A percentile compares a stretch with the other conserved stretches of the same genome.
phyloP scores from a whole-genome alignment of 2,797 vertebrate genomes.

The Anableps anableps region DNA sequence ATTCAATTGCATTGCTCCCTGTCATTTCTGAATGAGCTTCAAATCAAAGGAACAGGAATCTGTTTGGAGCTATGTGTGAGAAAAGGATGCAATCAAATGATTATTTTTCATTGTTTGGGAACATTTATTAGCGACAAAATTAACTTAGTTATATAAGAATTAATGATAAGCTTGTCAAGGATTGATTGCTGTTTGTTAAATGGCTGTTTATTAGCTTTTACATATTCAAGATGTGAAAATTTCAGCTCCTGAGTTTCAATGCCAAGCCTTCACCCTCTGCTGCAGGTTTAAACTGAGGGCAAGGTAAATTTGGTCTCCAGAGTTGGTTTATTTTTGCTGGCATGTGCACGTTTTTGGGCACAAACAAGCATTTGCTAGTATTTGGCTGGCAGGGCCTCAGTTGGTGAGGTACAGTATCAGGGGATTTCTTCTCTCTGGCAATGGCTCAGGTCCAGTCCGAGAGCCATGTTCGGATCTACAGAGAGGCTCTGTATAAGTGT shows the following conservation, averaged over 20 bases:
- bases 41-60: slow-evolving; percentile 32
- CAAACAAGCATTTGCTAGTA: slow-evolving; percentile 64
- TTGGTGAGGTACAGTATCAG: slow-evolving; percentile 69
- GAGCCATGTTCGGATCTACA: slow-evolving; percentile 62
- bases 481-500: slow-evolving; percentile 58
- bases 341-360: slow-evolving; percentile 60
- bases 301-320: slow-evolving; percentile 48
- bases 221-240: slow-evolving; percentile 2
- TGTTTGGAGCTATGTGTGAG: slow-evolving; percentile 40
- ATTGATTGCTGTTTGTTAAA: neutral
- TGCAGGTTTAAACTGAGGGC: slow-evolving; percentile 60
- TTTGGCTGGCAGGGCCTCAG: slow-evolving; percentile 71
- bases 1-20: slow-evolving; percentile 47
- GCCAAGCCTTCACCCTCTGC: slow-evolving; percentile 41
- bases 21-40: slow-evolving; percentile 49
- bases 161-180: neutral
- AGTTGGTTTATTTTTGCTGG: slow-evolving; percentile 64
- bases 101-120: slow-evolving; percentile 17
- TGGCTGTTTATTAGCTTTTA: neutral
- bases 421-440: slow-evolving; percentile 69
- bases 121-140: neutral
- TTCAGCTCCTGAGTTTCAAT: neutral
- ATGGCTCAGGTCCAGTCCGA: slow-evolving; percentile 58
- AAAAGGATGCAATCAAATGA: slow-evolving; percentile 51
- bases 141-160: neutral